Evolutionary conservation across 2,888 invertebrate species (phyloP).

Genomic region (Dascillus cervinus): DNA sequence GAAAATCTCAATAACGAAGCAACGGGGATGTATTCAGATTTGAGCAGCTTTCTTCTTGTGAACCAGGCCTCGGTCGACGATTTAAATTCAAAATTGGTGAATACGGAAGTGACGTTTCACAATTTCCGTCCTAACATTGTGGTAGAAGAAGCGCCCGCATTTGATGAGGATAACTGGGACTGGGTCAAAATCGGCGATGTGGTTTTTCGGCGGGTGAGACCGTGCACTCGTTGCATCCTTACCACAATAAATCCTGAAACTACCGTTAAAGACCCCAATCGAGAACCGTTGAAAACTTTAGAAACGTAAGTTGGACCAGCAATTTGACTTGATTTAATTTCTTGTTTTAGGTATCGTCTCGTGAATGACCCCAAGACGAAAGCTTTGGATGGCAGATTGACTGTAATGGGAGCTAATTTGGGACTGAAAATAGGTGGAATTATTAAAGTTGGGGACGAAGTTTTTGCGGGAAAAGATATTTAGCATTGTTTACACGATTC

Average conservation of each 20-base stretch:
- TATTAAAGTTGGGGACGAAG: slow-evolving; percentile 45
- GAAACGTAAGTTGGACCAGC: slow-evolving; percentile 3
- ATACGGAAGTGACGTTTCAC: slow-evolving; percentile 35
- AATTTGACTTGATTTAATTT: background rate
- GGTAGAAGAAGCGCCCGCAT: slow-evolving; percentile 42
- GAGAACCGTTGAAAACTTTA: slow-evolving; percentile 6
- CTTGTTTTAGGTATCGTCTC: slow-evolving; percentile 43
- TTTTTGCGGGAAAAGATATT: slow-evolving; percentile 37
- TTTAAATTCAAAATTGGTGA: slow-evolving; percentile 41
- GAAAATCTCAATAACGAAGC: slow-evolving; percentile 3
- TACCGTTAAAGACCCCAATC: slow-evolving; percentile 37
- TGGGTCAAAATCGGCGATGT: slow-evolving; percentile 49
- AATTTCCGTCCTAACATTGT: slow-evolving; percentile 53
- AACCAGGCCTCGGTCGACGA: slow-evolving; percentile 46
- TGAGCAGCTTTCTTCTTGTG: slow-evolving; percentile 47
- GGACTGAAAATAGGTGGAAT: slow-evolving; percentile 42
- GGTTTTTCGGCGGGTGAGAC: slow-evolving; percentile 46
- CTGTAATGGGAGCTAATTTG: slow-evolving; percentile 46
- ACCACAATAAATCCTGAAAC: slow-evolving; percentile 45
- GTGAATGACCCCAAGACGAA: slow-evolving; percentile 24
- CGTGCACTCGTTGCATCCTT: slow-evolving; percentile 46
- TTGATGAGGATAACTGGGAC: slow-evolving; percentile 49
- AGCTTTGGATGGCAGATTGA: slow-evolving; percentile 26
- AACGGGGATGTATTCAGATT: slow-evolving; percentile 44
- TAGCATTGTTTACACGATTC: slow-evolving; percentile 1